These are phyloP conservation scores for Trinorchestia longiramus DNA, from an alignment of 1,140 invertebrate species.

Conservation along the genomic window DNA sequence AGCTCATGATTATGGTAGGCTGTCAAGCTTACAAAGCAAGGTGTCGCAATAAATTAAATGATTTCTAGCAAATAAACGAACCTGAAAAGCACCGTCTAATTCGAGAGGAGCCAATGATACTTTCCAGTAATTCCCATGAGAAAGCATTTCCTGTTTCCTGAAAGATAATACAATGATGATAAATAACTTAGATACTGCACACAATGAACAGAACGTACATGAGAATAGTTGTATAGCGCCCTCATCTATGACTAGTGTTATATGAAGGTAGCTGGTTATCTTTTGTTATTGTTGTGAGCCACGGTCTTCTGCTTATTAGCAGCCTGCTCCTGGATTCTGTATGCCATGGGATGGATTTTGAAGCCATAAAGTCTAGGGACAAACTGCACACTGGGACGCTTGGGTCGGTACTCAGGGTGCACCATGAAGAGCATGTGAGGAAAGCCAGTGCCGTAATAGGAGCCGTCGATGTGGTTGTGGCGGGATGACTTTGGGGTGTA, in stretches of 20 bases:
- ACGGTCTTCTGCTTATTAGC: constrained; percentile 80
- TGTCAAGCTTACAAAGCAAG: background rate
- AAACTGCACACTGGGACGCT: constrained; percentile 96
- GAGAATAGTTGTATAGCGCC: background rate
- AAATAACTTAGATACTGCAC: background rate
- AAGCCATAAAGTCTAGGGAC: constrained; percentile 99
- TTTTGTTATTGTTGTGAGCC: constrained; percentile 15
- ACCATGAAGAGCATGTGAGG: constrained; percentile 99
- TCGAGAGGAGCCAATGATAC: background rate
- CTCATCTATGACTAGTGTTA: background rate
- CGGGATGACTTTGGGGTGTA: constrained; percentile 99
- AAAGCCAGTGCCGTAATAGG: constrained; percentile 99
- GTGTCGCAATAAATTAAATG: background rate
- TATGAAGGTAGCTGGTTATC: background rate
- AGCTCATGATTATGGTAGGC: background rate
- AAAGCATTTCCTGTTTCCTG: background rate
- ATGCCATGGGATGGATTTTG: constrained; percentile 98
- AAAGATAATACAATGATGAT: background rate
- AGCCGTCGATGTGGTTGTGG: constrained; percentile 98
- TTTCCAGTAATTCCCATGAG: background rate
- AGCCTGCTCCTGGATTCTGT: constrained; percentile 95
- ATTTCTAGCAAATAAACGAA: background rate
- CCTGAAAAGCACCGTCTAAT: background rate
- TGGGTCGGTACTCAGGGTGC: constrained; percentile 98
- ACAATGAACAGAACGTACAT: constrained; percentile 10